phyloP scores from a whole-genome alignment of 2,888 invertebrate genomes.

The Charanyca ferruginea region DNA sequence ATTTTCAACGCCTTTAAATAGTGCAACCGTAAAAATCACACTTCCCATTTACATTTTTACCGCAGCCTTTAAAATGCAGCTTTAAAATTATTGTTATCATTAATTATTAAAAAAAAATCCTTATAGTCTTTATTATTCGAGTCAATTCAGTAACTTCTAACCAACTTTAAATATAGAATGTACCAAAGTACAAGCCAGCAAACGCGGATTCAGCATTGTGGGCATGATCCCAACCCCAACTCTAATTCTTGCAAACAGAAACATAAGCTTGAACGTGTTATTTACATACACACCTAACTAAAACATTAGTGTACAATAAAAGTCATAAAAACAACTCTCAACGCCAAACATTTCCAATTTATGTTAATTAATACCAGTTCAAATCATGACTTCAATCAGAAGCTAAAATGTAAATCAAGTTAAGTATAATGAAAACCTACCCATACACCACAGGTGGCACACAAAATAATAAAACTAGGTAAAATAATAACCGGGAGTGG shows the following conservation, averaged over 20 bases:
- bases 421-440: conserved; percentile 10
- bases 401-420: conserved; percentile 18
- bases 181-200: too few species aligned
- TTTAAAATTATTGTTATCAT: too few species aligned
- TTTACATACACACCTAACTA: too few species aligned
- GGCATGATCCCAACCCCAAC: too few species aligned
- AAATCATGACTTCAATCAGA: conserved; percentile 23
- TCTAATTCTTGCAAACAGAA: too few species aligned
- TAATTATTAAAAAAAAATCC: background rate
- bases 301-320: too few species aligned
- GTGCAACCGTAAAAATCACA: background rate
- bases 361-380: conserved; percentile 3
- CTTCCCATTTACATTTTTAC: too few species aligned
- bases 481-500: too few species aligned
- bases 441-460: conserved; percentile 40
- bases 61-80: too few species aligned
- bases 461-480: conserved; percentile 15
- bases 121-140: background rate
- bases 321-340: conserved; percentile 42
- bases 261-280: too few species aligned
- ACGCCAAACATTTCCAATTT: conserved; percentile 25
- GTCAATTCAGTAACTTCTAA: conserved; percentile 5
- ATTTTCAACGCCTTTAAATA: background rate
- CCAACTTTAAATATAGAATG: conserved; percentile 16
- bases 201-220: too few species aligned